Evolutionary conservation across 2,797 vertebrate species (phyloP), one percentile per base, ranked within the genome.

Genomic region (Botia kubotai): DNA sequence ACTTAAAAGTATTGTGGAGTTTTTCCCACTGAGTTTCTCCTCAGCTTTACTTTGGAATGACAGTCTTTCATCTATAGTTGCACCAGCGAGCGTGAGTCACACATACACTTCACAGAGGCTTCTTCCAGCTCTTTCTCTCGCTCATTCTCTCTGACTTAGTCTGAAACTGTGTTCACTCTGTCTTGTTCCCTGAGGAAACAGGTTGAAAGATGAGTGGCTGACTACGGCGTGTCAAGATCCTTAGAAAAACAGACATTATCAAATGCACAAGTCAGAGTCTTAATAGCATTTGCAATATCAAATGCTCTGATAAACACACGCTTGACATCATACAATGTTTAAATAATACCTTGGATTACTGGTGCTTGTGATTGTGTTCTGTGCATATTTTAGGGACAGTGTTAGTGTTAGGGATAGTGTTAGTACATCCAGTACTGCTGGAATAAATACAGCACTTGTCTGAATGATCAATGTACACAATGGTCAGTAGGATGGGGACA

Each of bases 241-340:
- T 74, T 70, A 80, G 78, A 74, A 74, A 80, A 80, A 80, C 78
- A 73, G 77, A 79, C 78, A 74, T 57, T 74, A 80, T 80, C 78
- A 74, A 80, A 67, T 73, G 71, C 62, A 33, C 71, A 19, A 71
- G 68, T 79, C 77, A 12, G 50, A 73, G 71, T 80, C 73, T 73
- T 80, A 80, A 80, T 80, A 80, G 62, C 71, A 73, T 74, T 80
- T 80, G 66, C 60, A 13, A 80, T 80, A 80, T 80, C 78, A 80
- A 80, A 80, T 72, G 50, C 23, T 4, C 39, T 57, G 62, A 72
- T 80, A 80, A 80, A 71, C 71, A 80, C 62, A 48, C 21, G 62
- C n/a, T 74, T 74, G 78, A 62, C 62, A 67, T 67, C 21, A n/a
- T 12, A 60, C 55, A 29, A 62, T 80, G 71, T 80, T 80, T 72